These are phyloP conservation scores for Nephila pilipes DNA, from an alignment of 1,140 invertebrate species.

Conservation along the genomic window DNA sequence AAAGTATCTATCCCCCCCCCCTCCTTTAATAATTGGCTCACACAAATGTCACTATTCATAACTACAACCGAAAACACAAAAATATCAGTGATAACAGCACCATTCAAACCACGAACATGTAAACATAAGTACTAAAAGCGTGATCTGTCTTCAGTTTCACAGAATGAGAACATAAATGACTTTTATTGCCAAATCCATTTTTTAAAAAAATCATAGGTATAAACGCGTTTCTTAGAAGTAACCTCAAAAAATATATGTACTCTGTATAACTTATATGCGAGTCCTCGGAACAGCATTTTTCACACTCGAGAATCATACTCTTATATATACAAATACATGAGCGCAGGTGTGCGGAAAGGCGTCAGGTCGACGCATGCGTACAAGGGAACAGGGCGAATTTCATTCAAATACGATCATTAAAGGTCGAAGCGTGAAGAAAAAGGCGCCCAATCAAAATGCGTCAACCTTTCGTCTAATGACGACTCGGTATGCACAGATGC, in stretches of 20 bases:
- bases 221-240: neutral
- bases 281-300: neutral
- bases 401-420: slow-evolving; percentile 74
- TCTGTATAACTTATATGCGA: neutral
- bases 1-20: too few species aligned
- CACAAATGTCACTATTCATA: too few species aligned
- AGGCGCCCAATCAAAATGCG: slow-evolving; percentile 59
- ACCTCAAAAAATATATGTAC: neutral
- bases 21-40: too few species aligned
- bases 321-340: neutral
- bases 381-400: slow-evolving; percentile 3
- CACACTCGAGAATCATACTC: neutral
- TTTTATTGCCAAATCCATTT: too few species aligned
- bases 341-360: slow-evolving; percentile 37
- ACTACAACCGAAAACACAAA: too few species aligned
- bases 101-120: too few species aligned
- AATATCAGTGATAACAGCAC: too few species aligned
- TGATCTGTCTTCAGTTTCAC: too few species aligned
- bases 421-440: slow-evolving; percentile 59
- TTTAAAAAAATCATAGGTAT: neutral
- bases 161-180: too few species aligned
- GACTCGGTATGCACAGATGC: slow-evolving; percentile 58
- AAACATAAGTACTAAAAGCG: too few species aligned
- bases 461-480: slow-evolving; percentile 65
- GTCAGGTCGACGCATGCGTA: slow-evolving; percentile 52